Conservation (phyloP, 2,888 invertebrate genomes). For the Drosophila barbarae region DNA sequence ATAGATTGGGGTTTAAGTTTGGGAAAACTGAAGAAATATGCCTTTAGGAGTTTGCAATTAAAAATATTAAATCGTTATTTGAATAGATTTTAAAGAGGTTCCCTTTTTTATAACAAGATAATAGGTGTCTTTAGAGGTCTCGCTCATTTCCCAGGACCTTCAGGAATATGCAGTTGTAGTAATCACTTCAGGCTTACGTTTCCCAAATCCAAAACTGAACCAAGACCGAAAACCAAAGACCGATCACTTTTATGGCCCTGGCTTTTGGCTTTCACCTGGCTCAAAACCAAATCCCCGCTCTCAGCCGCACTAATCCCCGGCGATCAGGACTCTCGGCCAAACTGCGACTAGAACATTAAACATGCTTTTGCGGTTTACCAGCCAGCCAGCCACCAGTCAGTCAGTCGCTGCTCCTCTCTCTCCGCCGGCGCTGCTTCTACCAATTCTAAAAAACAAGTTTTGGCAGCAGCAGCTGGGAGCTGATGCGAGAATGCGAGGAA, state of each 20-base stretch:
- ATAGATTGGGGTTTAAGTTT: neutral
- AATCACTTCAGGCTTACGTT: no score
- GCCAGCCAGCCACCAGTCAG: neutral
- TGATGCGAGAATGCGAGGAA: conserved; percentile 34
- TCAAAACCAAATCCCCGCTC: conserved; percentile 4
- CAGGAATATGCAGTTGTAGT: neutral
- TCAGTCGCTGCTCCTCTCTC: neutral
- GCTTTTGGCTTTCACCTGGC: conserved; percentile 24
- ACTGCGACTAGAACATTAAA: conserved; percentile 28
- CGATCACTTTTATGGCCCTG: conserved; percentile 16
- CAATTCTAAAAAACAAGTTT: conserved; percentile 40
- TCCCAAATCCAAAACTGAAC: neutral
- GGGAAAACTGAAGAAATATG: neutral
- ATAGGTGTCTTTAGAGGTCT: neutral
- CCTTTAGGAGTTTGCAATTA: neutral
- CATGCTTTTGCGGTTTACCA: conserved; percentile 35
- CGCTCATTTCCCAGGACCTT: neutral
- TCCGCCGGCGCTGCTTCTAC: neutral
- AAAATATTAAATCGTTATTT: neutral
- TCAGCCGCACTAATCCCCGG: conserved; percentile 6
- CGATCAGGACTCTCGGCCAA: conserved; percentile 20
- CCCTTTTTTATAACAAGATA: neutral
- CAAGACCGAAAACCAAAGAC: neutral
- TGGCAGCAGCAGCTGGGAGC: conserved; percentile 45
- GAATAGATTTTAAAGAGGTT: neutral